phyloP scores from a whole-genome alignment of 2,888 invertebrate genomes.

The Pogonocherus hispidulus region DNA sequence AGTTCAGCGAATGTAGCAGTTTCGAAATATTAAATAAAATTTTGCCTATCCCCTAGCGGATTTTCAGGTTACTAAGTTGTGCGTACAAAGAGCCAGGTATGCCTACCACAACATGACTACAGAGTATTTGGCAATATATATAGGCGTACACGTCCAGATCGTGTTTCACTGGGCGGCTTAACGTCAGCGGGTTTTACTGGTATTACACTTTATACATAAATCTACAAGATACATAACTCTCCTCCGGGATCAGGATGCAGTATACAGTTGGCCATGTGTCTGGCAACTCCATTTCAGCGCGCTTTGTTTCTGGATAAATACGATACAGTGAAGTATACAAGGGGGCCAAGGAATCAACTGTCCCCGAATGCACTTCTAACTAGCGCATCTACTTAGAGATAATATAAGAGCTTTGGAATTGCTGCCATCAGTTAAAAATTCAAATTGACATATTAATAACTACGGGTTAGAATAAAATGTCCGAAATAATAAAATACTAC shows the following conservation, averaged over 20 bases:
- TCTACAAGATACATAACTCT: constrained; percentile 69
- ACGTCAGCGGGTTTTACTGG: constrained; percentile 61
- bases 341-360: too few relatives aligned
- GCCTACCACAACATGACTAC: background rate
- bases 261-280: constrained; percentile 58
- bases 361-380: too few relatives aligned
- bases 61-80: background rate
- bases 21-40: too few relatives aligned
- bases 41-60: too few relatives aligned
- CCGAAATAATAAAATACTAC: too few relatives aligned
- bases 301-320: constrained; percentile 31
- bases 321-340: too few relatives aligned
- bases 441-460: too few relatives aligned
- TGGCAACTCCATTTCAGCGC: constrained; percentile 37
- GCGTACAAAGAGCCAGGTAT: background rate
- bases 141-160: constrained; percentile 63
- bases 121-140: constrained; percentile 40
- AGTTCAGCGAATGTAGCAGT: too few relatives aligned
- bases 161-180: constrained; percentile 62
- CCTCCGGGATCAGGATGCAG: constrained; percentile 63
- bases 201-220: constrained; percentile 69
- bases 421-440: too few relatives aligned
- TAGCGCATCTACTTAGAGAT: too few relatives aligned
- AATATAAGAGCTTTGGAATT: too few relatives aligned
- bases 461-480: too few relatives aligned